Percentiles rank a stretch among this genome's conserved stretches.
These are phyloP conservation scores for Trisateles emortualis DNA, from an alignment of 2,888 invertebrate genomes.

Conservation along the genomic window DNA sequence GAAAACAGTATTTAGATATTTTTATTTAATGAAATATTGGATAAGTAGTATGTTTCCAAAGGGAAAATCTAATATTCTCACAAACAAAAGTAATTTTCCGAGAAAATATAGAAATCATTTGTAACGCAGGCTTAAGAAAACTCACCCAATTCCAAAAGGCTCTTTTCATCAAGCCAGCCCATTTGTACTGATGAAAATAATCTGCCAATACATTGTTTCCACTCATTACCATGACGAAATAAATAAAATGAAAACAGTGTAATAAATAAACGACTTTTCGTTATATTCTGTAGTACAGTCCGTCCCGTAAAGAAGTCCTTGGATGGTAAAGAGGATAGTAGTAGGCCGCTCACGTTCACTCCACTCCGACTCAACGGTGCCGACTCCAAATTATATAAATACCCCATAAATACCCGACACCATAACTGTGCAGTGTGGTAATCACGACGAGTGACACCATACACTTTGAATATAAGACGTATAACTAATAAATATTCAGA, in stretches of 20 bases:
- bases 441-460: slow-evolving; percentile 50
- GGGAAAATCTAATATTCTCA: too few relatives aligned
- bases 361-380: slow-evolving; percentile 42
- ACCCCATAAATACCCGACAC: slow-evolving; percentile 49
- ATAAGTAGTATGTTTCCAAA: too few relatives aligned
- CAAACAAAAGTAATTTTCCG: not conserved
- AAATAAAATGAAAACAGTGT: slow-evolving; percentile 29
- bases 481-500: slow-evolving; percentile 31
- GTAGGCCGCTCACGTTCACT: slow-evolving; percentile 55
- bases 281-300: slow-evolving; percentile 32
- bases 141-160: not conserved
- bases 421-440: slow-evolving; percentile 51
- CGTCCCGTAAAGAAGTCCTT: slow-evolving; percentile 39
- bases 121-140: not conserved
- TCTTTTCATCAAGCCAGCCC: slow-evolving; percentile 6
- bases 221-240: slow-evolving; percentile 35
- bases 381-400: slow-evolving; percentile 53
- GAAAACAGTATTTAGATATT: too few relatives aligned
- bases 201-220: slow-evolving; percentile 35
- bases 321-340: slow-evolving; percentile 49
- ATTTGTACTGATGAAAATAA: slow-evolving; percentile 26
- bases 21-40: too few relatives aligned
- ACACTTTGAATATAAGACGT: slow-evolving; percentile 41
- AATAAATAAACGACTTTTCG: slow-evolving; percentile 45
- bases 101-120: not conserved